phyloP scores from a whole-genome alignment of 2,888 invertebrate species.

The Coelopa pilipes region DNA sequence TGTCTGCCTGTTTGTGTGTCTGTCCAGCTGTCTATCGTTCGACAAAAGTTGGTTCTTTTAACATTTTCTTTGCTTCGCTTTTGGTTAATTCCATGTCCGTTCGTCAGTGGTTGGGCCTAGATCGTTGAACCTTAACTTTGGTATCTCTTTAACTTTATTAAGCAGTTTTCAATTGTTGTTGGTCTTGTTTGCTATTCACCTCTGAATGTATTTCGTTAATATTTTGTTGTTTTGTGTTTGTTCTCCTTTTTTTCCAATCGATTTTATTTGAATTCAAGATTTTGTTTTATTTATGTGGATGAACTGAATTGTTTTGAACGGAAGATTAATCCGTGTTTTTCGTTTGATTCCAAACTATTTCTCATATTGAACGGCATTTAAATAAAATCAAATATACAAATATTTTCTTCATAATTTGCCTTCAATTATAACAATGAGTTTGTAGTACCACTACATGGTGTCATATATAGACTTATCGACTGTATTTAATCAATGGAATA shows the following conservation, averaged over 20 bases:
- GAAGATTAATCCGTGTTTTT: too few relatives aligned
- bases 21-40: too few relatives aligned
- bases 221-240: background rate
- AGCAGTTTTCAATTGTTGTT: conserved; percentile 24
- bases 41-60: background rate
- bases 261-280: conserved; percentile 4
- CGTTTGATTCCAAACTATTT: too few relatives aligned
- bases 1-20: too few relatives aligned
- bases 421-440: too few relatives aligned
- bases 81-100: background rate
- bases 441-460: too few relatives aligned
- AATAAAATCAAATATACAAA: too few relatives aligned
- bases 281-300: background rate
- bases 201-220: conserved; percentile 2
- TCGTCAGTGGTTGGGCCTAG: background rate
- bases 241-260: background rate
- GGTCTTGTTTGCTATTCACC: conserved; percentile 15
- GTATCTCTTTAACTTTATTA: conserved; percentile 30
- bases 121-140: conserved; percentile 43
- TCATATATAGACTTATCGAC: too few relatives aligned
- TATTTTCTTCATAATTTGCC: too few relatives aligned
- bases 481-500: too few relatives aligned
- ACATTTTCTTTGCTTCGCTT: conserved; percentile 21
- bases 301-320: too few relatives aligned
- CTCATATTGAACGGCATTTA: too few relatives aligned